Conservation (phyloP, 2,888 invertebrate genomes). For the Tricholauxania praeusta region DNA sequence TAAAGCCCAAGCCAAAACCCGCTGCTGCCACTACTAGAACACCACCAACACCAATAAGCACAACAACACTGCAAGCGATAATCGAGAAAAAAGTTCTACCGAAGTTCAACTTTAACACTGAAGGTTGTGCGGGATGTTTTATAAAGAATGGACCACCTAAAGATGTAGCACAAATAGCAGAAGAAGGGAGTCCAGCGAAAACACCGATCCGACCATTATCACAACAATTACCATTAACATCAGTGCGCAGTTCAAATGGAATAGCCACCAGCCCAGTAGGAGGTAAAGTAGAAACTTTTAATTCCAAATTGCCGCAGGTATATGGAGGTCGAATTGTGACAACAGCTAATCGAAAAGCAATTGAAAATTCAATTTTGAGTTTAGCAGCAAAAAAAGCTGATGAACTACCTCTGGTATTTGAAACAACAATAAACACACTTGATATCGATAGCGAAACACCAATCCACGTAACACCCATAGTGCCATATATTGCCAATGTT, state of each 20-base stretch:
- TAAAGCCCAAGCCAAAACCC: constrained; percentile 42
- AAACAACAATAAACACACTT: too few species aligned
- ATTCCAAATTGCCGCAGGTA: neutral
- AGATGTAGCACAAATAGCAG: neutral
- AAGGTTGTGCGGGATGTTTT: constrained; percentile 60
- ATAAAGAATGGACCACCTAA: constrained; percentile 24
- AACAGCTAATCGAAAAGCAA: neutral
- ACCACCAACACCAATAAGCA: constrained; percentile 46
- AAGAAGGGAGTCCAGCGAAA: neutral
- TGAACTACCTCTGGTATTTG: neutral
- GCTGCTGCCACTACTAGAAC: constrained; percentile 45
- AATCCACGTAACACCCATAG: too few species aligned
- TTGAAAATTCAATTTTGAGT: neutral
- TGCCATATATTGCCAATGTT: neutral
- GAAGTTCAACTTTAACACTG: constrained; percentile 49
- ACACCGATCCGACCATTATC: constrained; percentile 13
- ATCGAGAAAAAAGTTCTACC: constrained; percentile 35
- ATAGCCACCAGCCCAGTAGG: neutral
- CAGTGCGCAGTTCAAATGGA: neutral
- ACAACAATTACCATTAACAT: neutral
- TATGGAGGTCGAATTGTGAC: neutral
- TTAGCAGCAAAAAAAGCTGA: neutral
- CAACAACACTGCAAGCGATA: constrained; percentile 37
- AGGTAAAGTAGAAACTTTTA: neutral
- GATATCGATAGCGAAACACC: too few species aligned